Base-by-base conservation (phyloP, 30 jellyfish, hydroid and myxozoan species). In the Turritopsis dohrnii region DNA sequence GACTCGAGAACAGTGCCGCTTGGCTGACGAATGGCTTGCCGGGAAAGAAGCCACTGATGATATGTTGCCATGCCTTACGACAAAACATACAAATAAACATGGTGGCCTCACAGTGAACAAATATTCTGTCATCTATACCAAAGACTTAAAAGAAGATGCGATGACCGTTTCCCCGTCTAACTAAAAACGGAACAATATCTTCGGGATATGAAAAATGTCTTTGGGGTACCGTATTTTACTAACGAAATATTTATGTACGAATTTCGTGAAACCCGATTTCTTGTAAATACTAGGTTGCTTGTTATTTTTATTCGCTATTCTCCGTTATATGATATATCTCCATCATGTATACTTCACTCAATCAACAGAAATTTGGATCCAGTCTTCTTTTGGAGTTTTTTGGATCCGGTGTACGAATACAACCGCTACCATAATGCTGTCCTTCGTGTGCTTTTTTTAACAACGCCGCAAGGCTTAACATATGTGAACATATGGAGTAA, bases 1-100 rank as follows among this genome's bases (percentile, higher is more conserved):
- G 66, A 84, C 96, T 79, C 90, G 98, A 69, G 98, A 93, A 30
- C 98, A 88, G 72, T 54, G 96, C 25, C 91, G 85, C 66, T 71
- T 30, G 74, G 75, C 96, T 1, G 98, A 93, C 28, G 96, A 88
- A 66, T 93, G 98, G 98, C 79, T 93, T 77, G 29, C 76, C 72
- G 98, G 98, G 21, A 88, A 88, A 73, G 71, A 75, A 18, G 18
- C 29, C 29, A 28, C 5, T 23, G 98, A 93, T 7, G 96, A 93
- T 7, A 21, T 84, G 83, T 65, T 80, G 52, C 94, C 98, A 28
- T 85, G 96, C 74, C 52, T 83, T n/a, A 88, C 98, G 1, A 81
- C 74, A 27, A 84, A 79, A 81, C 71, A 83, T 74, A 69, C 88
- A 1, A 65, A 52, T 66, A 81, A 76, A 65, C 87, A 60, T 21